phyloP scores from a whole-genome alignment of 2,113 vertebrate genomes.

The Malaclemys terrapin region DNA sequence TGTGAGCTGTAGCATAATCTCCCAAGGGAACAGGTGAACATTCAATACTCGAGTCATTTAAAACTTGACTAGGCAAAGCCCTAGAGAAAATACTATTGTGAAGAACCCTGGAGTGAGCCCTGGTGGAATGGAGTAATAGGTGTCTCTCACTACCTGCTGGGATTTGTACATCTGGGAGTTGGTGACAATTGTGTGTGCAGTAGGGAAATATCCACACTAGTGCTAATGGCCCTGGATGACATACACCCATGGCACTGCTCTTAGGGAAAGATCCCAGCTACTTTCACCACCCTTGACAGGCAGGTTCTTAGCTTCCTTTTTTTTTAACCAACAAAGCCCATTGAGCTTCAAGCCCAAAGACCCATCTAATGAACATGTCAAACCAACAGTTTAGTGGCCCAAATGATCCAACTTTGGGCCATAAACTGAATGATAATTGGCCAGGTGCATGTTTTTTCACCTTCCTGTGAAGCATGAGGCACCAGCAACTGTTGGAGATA shows the following conservation, averaged over 20 bases:
- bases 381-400: not conserved
- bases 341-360: not conserved
- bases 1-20: not conserved
- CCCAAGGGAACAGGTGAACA: slow-evolving; percentile 10
- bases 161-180: fast-evolving
- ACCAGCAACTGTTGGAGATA: fast-evolving
- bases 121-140: not conserved
- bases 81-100: not conserved
- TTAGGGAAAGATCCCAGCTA: not conserved
- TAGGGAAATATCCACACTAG: not conserved
- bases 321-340: fast-evolving
- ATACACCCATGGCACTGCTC: fast-evolving
- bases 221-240: not conserved
- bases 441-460: not conserved
- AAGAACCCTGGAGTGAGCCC: not conserved
- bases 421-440: not conserved
- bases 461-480: not conserved
- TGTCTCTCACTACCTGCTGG: not conserved
- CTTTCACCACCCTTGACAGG: not conserved
- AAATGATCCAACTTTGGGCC: not conserved
- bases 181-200: fast-evolving
- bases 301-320: not conserved
- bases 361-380: not conserved
- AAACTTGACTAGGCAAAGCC: not conserved
- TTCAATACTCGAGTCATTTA: not conserved